These are phyloP conservation scores for Lepidochrysops patricia DNA, from an alignment of 2,888 invertebrate genomes.

Conservation along the genomic window DNA sequence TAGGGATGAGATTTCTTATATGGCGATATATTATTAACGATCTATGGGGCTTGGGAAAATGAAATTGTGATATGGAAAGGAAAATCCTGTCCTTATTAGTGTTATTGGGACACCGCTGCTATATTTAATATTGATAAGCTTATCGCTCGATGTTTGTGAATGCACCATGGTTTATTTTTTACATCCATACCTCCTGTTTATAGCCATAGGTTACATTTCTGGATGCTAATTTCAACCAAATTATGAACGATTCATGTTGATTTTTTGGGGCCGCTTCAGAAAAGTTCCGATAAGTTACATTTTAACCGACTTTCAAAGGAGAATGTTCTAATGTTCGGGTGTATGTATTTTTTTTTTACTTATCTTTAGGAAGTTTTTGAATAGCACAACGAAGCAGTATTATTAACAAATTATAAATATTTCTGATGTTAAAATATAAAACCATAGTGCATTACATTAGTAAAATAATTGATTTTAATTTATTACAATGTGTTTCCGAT, in stretches of 20 bases:
- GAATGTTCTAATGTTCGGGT: too few relatives aligned
- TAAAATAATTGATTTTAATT: not conserved
- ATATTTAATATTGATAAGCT: not conserved
- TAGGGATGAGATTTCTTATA: constrained; percentile 65
- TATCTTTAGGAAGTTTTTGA: not conserved
- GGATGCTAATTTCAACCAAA: not conserved
- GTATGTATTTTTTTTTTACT: too few relatives aligned
- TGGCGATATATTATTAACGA: constrained; percentile 60
- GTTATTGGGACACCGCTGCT: not conserved
- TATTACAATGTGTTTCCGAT: not conserved
- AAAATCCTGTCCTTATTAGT: constrained; percentile 8
- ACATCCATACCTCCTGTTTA: not conserved
- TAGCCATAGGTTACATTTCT: not conserved
- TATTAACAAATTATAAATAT: not conserved
- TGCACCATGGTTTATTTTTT: constrained; percentile 10
- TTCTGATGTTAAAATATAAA: constrained; percentile 10
- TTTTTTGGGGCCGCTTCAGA: not conserved
- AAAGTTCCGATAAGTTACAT: not conserved
- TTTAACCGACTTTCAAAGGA: too few relatives aligned
- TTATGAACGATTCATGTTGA: not conserved
- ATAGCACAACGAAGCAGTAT: not conserved
- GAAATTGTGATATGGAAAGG: constrained; percentile 16
- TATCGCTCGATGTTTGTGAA: not conserved
- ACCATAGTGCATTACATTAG: constrained; percentile 1
- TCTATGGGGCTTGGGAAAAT: not conserved